Evolutionary conservation across 2,797 vertebrate genomes (phyloP).

Genomic region (Phrynocephalus vlangalii): DNA sequence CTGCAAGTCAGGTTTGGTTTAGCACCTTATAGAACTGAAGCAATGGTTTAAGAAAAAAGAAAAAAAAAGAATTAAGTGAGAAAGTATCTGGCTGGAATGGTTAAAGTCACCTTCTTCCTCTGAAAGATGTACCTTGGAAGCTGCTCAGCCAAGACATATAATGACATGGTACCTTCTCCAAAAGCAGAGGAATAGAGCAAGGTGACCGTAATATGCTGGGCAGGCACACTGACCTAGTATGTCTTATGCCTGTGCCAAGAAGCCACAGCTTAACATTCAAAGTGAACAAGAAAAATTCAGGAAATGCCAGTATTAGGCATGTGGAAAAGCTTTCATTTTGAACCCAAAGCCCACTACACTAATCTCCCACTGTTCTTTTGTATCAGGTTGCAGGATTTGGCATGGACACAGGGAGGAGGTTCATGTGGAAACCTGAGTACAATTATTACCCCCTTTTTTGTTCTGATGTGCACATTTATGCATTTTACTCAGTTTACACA

Average conservation of each 20-base stretch:
- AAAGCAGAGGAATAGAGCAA: background rate
- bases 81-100: background rate
- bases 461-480: too few species aligned
- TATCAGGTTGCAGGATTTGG: too few species aligned
- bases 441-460: too few species aligned
- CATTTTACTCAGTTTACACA: too few species aligned
- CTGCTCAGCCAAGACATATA: slow-evolving; percentile 25
- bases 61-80: too few species aligned
- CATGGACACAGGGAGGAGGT: too few species aligned
- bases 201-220: background rate
- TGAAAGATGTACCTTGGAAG: slow-evolving; percentile 4
- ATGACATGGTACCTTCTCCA: background rate
- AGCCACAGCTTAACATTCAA: background rate
- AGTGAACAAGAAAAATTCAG: background rate
- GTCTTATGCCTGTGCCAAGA: background rate
- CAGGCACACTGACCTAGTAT: background rate
- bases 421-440: too few species aligned
- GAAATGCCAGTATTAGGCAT: background rate
- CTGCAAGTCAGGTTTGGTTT: background rate
- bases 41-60: background rate
- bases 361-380: too few species aligned
- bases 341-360: too few species aligned
- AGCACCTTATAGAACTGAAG: background rate
- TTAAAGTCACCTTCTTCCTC: slow-evolving; percentile 28
- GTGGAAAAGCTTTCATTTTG: background rate